Conservation (phyloP, 2,797 vertebrate genomes). For the Leptatherina wallacei region DNA sequence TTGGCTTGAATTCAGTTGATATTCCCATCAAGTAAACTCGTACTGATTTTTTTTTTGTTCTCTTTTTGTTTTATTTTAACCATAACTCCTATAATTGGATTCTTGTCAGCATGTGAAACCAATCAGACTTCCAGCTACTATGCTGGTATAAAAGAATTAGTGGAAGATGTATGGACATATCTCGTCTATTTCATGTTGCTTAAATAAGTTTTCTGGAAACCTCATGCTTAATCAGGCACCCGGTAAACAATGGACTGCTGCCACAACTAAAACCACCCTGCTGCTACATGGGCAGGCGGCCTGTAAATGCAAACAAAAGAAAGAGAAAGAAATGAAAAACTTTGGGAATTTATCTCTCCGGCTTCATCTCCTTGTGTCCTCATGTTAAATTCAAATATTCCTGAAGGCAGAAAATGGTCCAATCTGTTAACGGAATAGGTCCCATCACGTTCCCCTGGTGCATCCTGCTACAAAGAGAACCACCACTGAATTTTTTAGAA, state of each 20-base stretch:
- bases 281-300: slow-evolving; percentile 31
- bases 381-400: background rate
- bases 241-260: slow-evolving; percentile 23
- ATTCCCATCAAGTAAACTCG: too few species aligned
- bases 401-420: background rate
- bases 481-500: background rate
- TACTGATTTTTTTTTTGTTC: too few species aligned
- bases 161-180: background rate
- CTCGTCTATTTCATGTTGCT: slow-evolving; percentile 21
- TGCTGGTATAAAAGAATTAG: background rate
- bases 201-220: slow-evolving; percentile 36
- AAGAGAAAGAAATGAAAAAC: slow-evolving; percentile 22
- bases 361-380: background rate
- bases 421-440: slow-evolving; percentile 3
- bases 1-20: too few species aligned
- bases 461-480: slow-evolving; percentile 7
- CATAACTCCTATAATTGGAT: too few species aligned
- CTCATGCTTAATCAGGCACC: slow-evolving; percentile 35
- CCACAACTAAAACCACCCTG: slow-evolving; percentile 37
- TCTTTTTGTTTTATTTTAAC: too few species aligned
- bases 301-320: slow-evolving; percentile 47
- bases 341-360: background rate
- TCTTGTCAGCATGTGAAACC: too few species aligned
- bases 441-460: slow-evolving; percentile 5
- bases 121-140: slow-evolving; percentile 26